These are phyloP conservation scores for Pollenia labialis DNA, from an alignment of 2,888 invertebrate species.

Conservation along the genomic window DNA sequence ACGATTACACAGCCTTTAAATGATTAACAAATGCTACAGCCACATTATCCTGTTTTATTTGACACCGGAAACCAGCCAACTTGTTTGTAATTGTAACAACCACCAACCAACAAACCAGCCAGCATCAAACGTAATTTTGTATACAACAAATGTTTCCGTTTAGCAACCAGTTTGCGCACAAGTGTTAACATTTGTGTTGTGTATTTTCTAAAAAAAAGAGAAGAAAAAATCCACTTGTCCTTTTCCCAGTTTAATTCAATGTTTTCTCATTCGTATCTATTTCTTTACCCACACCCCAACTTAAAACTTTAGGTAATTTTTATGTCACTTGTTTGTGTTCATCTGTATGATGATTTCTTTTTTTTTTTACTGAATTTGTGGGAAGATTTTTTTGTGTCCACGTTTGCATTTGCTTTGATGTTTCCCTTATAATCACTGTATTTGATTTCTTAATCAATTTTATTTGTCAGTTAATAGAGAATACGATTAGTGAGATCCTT, in stretches of 20 bases:
- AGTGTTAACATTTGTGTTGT: constrained; percentile 64
- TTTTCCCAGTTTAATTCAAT: constrained; percentile 51
- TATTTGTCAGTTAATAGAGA: constrained; percentile 22
- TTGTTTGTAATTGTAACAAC: constrained; percentile 54
- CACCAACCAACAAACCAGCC: constrained; percentile 30
- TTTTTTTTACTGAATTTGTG: constrained; percentile 38
- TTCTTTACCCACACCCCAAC: not conserved
- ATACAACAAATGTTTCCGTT: constrained; percentile 37
- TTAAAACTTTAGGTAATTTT: not conserved
- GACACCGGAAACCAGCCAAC: constrained; percentile 62
- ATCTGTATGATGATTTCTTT: not conserved
- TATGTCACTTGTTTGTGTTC: constrained; percentile 45
- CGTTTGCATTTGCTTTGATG: constrained; percentile 52
- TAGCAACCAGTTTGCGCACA: constrained; percentile 46
- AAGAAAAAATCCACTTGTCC: constrained; percentile 57
- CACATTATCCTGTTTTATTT: constrained; percentile 56
- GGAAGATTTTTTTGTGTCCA: constrained; percentile 42
- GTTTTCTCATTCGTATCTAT: constrained; percentile 59
- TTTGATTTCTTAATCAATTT: constrained; percentile 58
- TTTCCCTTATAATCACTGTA: constrained; percentile 43
- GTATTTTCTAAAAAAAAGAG: not conserved
- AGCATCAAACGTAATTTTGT: constrained; percentile 5
- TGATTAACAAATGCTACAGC: constrained; percentile 59
- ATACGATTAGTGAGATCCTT: constrained; percentile 13
- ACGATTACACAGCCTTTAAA: constrained; percentile 40